Evolutionary conservation across 2,797 vertebrate species (phyloP).

Genomic region (Xyrichtys novacula): DNA sequence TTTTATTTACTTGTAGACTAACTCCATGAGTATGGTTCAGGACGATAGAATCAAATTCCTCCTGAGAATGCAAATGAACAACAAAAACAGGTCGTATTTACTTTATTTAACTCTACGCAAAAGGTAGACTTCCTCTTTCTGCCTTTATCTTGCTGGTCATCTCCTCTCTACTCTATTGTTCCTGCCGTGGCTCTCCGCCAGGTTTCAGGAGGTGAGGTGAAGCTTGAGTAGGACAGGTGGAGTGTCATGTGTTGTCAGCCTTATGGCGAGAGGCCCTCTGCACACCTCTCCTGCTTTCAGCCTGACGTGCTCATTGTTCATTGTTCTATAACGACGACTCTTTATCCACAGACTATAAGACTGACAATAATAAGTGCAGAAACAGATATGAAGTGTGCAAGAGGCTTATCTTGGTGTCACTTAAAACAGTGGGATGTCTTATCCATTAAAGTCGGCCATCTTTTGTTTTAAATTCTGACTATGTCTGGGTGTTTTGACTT

Average conservation of each 20-base stretch:
- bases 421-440: background rate
- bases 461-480: background rate
- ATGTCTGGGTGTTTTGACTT: conserved; percentile 14
- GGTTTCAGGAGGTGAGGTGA: conserved; percentile 63
- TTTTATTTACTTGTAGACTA: background rate
- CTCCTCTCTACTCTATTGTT: conserved; percentile 65
- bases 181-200: conserved; percentile 54
- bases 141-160: conserved; percentile 64
- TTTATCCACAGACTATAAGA: conserved; percentile 34
- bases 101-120: conserved; percentile 41
- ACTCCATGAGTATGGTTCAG: background rate
- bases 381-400: background rate
- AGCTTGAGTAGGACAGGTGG: conserved; percentile 47
- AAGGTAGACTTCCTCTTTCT: conserved; percentile 65
- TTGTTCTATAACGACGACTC: conserved; percentile 25
- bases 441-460: background rate
- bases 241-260: conserved; percentile 66
- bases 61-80: conserved; percentile 5
- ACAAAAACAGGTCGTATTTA: conserved; percentile 31
- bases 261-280: conserved; percentile 28
- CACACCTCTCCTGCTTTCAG: conserved; percentile 34
- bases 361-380: conserved; percentile 16
- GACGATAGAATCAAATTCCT: background rate
- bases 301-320: conserved; percentile 11
- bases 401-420: background rate